Percentiles rank a stretch among this genome's conserved stretches.
Evolutionary conservation across 1,140 invertebrate species (phyloP).

Genomic region (Trichoplusia ni): DNA sequence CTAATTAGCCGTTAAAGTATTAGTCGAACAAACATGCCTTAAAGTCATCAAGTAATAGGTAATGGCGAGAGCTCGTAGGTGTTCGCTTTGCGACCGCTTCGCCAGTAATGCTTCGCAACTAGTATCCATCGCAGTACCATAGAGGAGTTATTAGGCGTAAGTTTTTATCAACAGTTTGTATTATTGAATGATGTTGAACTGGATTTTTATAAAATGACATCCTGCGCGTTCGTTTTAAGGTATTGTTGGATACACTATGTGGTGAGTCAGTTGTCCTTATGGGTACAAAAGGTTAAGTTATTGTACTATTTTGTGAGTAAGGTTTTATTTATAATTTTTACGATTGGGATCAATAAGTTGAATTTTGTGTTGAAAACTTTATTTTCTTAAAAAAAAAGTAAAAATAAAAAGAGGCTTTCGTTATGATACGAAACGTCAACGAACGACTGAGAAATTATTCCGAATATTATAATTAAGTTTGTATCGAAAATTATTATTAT

Average conservation of each 20-base stretch:
- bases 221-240: constrained; percentile 73
- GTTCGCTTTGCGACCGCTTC: constrained; percentile 60
- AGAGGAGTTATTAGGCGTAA: constrained; percentile 72
- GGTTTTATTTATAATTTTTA: constrained; percentile 71
- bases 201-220: constrained; percentile 70
- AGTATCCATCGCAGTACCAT: constrained; percentile 51
- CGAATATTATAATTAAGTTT: constrained; percentile 75
- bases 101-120: constrained; percentile 62
- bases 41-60: constrained; percentile 51
- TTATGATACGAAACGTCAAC: constrained; percentile 67
- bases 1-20: constrained; percentile 64
- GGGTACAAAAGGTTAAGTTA: constrained; percentile 74
- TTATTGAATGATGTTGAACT: constrained; percentile 66
- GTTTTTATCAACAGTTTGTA: constrained; percentile 79
- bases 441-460: constrained; percentile 80
- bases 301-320: constrained; percentile 59
- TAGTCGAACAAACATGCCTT: constrained; percentile 66
- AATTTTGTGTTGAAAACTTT: constrained; percentile 72
- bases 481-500: constrained; percentile 55
- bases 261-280: constrained; percentile 72
- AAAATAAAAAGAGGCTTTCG: constrained; percentile 72
- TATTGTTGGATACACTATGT: constrained; percentile 50
- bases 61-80: constrained; percentile 30
- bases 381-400: constrained; percentile 73
- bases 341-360: constrained; percentile 78